phyloP scores from a whole-genome alignment of 2,797 vertebrate genomes.

The Hipposideros larvatus region DNA sequence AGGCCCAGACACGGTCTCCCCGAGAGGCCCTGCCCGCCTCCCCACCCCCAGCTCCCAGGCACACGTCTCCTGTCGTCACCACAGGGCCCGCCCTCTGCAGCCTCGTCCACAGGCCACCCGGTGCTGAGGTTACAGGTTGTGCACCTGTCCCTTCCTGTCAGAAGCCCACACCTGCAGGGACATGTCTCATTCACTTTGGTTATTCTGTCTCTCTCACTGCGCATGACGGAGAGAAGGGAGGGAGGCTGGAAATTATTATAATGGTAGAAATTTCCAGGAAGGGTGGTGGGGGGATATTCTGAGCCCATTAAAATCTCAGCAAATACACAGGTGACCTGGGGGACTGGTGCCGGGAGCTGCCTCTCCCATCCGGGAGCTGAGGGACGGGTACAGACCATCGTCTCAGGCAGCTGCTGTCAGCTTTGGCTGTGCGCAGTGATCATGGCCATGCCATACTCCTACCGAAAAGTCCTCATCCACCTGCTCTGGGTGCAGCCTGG shows the following conservation, averaged over 20 bases:
- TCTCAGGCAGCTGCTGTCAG: fast-evolving
- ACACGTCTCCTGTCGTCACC: fast-evolving
- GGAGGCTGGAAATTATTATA: fast-evolving
- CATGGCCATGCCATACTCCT: too few relatives aligned
- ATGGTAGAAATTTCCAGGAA: background rate
- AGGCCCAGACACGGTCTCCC: fast-evolving
- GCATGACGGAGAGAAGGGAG: fast-evolving
- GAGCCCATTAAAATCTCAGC: background rate
- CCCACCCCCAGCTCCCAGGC: background rate
- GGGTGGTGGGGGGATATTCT: background rate
- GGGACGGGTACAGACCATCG: background rate
- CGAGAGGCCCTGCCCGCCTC: background rate
- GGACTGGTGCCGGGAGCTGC: background rate
- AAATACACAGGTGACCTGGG: too few relatives aligned
- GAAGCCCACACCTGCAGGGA: background rate
- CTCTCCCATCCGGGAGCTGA: fast-evolving
- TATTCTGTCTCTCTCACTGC: background rate
- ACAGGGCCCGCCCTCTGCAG: fast-evolving
- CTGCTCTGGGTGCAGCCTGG: fast-evolving
- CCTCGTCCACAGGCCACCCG: background rate
- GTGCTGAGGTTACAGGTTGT: fast-evolving
- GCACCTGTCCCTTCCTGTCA: background rate
- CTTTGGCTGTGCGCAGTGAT: fast-evolving
- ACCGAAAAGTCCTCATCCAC: fast-evolving
- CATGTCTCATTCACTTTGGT: fast-evolving